Evolutionary conservation across 2,888 invertebrate genomes (phyloP).

Genomic region (Pristionchus japonicus): DNA sequence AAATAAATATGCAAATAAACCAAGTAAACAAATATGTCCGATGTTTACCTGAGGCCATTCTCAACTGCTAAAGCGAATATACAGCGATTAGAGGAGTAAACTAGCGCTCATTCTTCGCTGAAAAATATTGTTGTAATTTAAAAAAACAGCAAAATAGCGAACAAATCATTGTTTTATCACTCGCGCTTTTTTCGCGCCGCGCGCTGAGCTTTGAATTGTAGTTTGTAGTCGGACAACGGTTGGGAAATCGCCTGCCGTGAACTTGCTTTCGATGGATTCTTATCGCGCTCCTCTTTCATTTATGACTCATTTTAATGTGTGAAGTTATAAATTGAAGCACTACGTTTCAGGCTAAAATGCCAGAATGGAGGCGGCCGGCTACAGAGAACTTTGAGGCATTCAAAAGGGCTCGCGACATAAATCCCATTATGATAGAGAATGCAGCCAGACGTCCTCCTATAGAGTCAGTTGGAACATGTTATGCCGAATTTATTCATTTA

Average conservation of each 20-base stretch:
- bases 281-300: too few relatives aligned
- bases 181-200: too few relatives aligned
- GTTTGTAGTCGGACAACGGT: too few relatives aligned
- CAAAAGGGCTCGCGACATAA: not conserved
- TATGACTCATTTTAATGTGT: too few relatives aligned
- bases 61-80: not conserved
- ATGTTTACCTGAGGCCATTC: not conserved
- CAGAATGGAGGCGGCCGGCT: constrained; percentile 7
- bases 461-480: not conserved
- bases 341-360: not conserved
- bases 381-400: not conserved
- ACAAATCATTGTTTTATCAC: too few relatives aligned
- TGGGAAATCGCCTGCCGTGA: too few relatives aligned
- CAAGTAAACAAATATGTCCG: not conserved
- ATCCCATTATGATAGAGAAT: not conserved
- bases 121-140: too few relatives aligned
- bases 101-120: not conserved
- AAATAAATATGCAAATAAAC: not conserved
- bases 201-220: too few relatives aligned
- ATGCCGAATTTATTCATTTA: not conserved
- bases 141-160: too few relatives aligned
- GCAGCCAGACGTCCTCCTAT: not conserved
- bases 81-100: not conserved
- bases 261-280: too few relatives aligned
- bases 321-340: not conserved